Evolutionary conservation across 2,797 vertebrate species (phyloP).

Genomic region (Galagoides demidoff): DNA sequence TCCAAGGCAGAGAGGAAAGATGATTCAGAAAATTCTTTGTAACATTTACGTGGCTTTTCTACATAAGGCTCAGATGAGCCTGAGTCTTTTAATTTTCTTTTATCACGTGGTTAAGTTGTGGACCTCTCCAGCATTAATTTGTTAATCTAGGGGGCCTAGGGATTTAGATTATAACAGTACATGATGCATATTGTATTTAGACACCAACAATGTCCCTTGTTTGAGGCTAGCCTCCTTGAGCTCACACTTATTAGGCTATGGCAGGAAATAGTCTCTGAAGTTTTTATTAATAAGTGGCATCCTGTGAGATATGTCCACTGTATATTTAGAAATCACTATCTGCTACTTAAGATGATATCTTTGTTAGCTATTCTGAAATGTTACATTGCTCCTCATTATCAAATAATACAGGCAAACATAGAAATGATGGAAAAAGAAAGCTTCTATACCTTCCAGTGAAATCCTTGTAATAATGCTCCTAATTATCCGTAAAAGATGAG

Average conservation of each 20-base stretch:
- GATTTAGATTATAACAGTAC: background rate
- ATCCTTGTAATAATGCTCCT: background rate
- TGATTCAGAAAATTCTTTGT: background rate
- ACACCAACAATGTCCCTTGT: background rate
- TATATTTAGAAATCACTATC: slow-evolving; percentile 32
- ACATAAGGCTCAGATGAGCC: background rate
- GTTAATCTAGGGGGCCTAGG: background rate
- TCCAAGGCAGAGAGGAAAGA: background rate
- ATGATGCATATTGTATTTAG: background rate
- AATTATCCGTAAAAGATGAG: background rate
- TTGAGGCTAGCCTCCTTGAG: background rate
- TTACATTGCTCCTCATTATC: background rate
- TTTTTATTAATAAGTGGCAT: slow-evolving; percentile 24
- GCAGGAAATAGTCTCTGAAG: slow-evolving; percentile 24
- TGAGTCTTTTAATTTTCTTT: background rate
- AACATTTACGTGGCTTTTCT: background rate
- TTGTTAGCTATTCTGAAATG: slow-evolving; percentile 55
- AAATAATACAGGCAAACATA: background rate
- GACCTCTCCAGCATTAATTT: background rate
- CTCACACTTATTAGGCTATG: background rate
- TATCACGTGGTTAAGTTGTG: background rate
- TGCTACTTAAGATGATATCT: background rate
- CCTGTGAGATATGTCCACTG: background rate
- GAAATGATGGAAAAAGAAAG: slow-evolving; percentile 43
- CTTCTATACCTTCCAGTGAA: background rate